Evolutionary conservation across 2,797 vertebrate species (phyloP).

Genomic region (Pteropus rufus): DNA sequence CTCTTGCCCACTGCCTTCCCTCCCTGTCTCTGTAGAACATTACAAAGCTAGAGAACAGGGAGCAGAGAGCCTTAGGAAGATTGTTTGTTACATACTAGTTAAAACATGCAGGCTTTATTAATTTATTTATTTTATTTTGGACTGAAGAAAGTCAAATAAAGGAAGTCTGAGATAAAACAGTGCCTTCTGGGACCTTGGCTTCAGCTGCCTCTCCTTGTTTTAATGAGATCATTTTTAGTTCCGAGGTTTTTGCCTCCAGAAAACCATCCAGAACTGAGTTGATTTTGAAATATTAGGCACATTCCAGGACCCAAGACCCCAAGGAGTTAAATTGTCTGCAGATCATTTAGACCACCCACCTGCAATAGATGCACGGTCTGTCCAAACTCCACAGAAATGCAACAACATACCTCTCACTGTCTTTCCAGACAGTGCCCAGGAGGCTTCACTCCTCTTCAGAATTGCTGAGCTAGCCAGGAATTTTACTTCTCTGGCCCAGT

Average conservation of each 20-base stretch:
- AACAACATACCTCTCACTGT: constrained; percentile 68
- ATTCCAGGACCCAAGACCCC: constrained; percentile 74
- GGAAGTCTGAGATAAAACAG: constrained; percentile 61
- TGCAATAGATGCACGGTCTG: constrained; percentile 53
- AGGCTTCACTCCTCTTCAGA: constrained; percentile 34
- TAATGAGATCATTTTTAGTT: constrained; percentile 74
- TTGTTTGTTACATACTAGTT: not conserved
- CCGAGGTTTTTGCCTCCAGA: constrained; percentile 78
- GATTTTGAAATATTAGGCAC: constrained; percentile 78
- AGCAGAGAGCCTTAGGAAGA: not conserved
- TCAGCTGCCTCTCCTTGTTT: constrained; percentile 74
- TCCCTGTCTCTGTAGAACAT: not conserved
- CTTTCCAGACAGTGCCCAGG: constrained; percentile 56
- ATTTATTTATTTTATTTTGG: constrained; percentile 5
- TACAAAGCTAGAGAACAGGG: not conserved
- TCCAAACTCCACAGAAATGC: constrained; percentile 72
- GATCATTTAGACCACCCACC: constrained; percentile 82
- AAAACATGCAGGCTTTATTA: not conserved
- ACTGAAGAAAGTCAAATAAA: constrained; percentile 34
- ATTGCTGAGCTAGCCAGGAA: constrained; percentile 53
- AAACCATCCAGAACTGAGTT: constrained; percentile 78
- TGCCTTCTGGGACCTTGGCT: constrained; percentile 66
- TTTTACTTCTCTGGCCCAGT: constrained; percentile 66
- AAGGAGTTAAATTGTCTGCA: constrained; percentile 79
- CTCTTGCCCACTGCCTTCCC: no score